Percentiles rank a stretch among this genome's conserved stretches.
phyloP scores from a whole-genome alignment of 2,888 invertebrate genomes.

The Tanytarsus gracilentus region DNA sequence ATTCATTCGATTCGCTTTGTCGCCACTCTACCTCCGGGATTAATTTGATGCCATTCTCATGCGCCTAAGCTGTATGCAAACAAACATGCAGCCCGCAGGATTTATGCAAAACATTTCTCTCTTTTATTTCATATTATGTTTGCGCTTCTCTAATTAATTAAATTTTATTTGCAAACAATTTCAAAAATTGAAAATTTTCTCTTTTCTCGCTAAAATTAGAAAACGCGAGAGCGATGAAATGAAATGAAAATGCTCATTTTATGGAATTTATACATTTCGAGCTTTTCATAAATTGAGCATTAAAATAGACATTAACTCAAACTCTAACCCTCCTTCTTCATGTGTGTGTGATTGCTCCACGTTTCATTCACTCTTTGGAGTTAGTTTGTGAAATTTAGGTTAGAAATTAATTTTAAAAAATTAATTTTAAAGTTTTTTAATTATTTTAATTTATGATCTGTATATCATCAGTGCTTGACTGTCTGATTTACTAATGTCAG shows the following conservation, averaged over 20 bases:
- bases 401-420: too few relatives aligned
- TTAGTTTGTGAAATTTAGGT: too few relatives aligned
- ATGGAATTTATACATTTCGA: background rate
- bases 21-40: conserved; percentile 6
- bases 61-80: too few relatives aligned
- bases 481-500: too few relatives aligned
- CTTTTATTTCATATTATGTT: background rate
- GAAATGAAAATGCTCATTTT: too few relatives aligned
- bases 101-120: too few relatives aligned
- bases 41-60: background rate
- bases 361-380: background rate
- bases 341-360: background rate
- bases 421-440: too few relatives aligned
- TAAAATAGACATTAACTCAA: conserved; percentile 12
- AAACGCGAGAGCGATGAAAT: background rate
- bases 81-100: too few relatives aligned
- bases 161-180: conserved; percentile 1
- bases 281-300: conserved; percentile 5
- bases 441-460: too few relatives aligned
- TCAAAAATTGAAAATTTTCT: background rate
- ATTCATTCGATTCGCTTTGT: too few relatives aligned
- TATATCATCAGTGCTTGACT: too few relatives aligned
- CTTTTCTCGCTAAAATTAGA: background rate
- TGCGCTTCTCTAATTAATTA: conserved; percentile 5
- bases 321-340: background rate